phyloP scores from a whole-genome alignment of 2,888 invertebrate species.

The Endotricha flammealis region DNA sequence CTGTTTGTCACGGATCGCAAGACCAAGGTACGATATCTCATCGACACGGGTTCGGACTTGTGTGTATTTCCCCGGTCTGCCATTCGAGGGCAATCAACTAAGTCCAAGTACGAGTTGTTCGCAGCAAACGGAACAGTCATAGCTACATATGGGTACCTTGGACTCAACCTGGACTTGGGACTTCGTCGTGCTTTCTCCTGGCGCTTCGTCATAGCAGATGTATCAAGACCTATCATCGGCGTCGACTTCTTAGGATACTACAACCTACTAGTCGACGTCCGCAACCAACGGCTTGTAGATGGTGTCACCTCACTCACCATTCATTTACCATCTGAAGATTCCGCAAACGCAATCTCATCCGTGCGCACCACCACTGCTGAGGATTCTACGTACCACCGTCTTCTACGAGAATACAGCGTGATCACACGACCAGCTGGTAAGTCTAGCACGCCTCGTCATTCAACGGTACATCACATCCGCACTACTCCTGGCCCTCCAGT shows the following conservation, averaged over 20 bases:
- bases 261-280: too few relatives aligned
- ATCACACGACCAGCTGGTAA: neutral
- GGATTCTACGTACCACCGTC: neutral
- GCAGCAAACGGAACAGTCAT: neutral
- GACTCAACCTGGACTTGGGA: too few relatives aligned
- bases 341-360: neutral
- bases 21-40: slow-evolving; percentile 12
- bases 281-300: too few relatives aligned
- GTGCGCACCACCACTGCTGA: neutral
- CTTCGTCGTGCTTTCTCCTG: too few relatives aligned
- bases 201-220: too few relatives aligned
- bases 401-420: neutral
- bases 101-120: neutral
- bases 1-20: too few relatives aligned
- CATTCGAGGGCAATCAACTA: slow-evolving; percentile 8
- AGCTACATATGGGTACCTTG: neutral
- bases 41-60: slow-evolving; percentile 14
- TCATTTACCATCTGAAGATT: too few relatives aligned
- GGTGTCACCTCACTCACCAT: too few relatives aligned
- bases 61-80: neutral
- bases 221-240: too few relatives aligned
- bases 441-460: too few relatives aligned
- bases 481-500: slow-evolving; percentile 2
- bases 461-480: neutral
- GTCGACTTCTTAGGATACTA: too few relatives aligned